Conservation (phyloP, 2,888 invertebrate species). For the Nomada lathburiana region DNA sequence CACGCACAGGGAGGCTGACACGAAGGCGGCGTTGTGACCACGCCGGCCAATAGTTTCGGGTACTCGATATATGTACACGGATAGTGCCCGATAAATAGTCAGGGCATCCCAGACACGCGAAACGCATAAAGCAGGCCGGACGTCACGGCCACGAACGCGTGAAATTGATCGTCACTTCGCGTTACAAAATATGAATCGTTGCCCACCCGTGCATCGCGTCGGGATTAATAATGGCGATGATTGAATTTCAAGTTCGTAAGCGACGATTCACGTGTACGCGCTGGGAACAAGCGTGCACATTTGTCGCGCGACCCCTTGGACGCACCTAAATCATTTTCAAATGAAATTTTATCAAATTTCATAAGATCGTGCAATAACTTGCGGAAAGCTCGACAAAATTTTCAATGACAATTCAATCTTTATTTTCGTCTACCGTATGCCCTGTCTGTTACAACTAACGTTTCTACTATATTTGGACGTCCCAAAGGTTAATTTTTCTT, state of each 20-base stretch:
- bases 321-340: not conserved
- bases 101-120: constrained; percentile 46
- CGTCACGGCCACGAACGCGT: constrained; percentile 49
- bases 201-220: constrained; percentile 41
- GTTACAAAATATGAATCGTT: constrained; percentile 53
- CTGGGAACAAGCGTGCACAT: constrained; percentile 5
- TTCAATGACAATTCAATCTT: too few species aligned
- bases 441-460: too few species aligned
- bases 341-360: too few species aligned
- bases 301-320: not conserved
- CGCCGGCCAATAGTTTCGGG: constrained; percentile 41
- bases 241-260: constrained; percentile 59
- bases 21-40: constrained; percentile 14
- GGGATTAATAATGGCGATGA: constrained; percentile 68
- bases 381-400: too few species aligned
- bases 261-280: constrained; percentile 15
- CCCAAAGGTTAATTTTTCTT: too few species aligned
- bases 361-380: too few species aligned
- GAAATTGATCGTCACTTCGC: constrained; percentile 61
- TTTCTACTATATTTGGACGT: too few species aligned
- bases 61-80: constrained; percentile 34
- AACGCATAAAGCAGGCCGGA: constrained; percentile 11
- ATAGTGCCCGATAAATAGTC: constrained; percentile 35
- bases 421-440: too few species aligned
- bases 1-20: constrained; percentile 30